Evolutionary conservation across 2,113 vertebrate genomes (phyloP).

Genomic region (Tyto alba): DNA sequence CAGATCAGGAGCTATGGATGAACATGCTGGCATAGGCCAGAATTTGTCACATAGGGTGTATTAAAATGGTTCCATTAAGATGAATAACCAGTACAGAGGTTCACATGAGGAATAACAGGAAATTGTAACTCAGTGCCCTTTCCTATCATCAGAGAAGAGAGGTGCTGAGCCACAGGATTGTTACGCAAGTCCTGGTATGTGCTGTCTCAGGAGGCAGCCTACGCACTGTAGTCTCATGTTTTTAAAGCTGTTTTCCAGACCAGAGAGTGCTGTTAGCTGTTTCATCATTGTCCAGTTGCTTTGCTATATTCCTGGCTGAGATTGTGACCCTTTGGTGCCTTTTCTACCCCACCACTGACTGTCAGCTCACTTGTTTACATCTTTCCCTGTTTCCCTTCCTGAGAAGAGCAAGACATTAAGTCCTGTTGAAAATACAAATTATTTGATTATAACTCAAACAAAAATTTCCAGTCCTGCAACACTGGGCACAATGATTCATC

Average conservation of each 20-base stretch:
- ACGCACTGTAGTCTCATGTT: background rate
- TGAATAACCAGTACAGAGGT: conserved; percentile 2
- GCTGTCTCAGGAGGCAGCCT: background rate
- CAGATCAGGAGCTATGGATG: background rate
- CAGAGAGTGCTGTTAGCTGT: background rate
- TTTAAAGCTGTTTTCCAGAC: background rate
- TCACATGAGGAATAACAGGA: background rate
- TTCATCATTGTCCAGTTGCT: background rate
- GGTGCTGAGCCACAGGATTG: background rate
- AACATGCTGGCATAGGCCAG: background rate
- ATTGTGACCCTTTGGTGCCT: background rate
- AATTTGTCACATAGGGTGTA: background rate
- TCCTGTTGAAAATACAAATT: background rate
- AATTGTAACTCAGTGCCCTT: background rate
- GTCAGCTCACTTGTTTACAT: background rate
- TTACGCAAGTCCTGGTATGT: background rate
- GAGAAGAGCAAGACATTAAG: background rate
- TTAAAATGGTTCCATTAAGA: background rate
- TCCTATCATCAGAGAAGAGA: background rate
- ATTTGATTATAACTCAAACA: background rate
- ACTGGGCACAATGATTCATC: background rate
- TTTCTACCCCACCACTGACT: background rate
- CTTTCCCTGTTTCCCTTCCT: background rate
- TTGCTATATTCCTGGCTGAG: background rate
- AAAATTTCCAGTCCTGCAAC: background rate